Percentiles rank a stretch among this genome's conserved stretches.
Evolutionary conservation across 1,140 invertebrate species (phyloP).

Genomic region (Hyposmocoma kahamanoa): DNA sequence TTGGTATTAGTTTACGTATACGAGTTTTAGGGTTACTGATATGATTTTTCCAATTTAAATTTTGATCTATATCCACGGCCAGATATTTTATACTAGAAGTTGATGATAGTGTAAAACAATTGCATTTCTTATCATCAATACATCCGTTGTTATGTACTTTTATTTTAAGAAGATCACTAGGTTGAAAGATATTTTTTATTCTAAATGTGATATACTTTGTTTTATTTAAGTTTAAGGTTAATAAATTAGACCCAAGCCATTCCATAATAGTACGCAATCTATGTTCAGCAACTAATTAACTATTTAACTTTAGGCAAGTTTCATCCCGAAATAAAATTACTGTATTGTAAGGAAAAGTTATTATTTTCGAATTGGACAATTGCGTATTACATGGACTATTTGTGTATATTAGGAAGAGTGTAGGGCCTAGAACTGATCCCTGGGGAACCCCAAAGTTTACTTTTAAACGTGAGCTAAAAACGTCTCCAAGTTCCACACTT

Average conservation of each 20-base stretch:
- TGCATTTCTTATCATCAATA: not conserved
- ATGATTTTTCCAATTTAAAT: constrained; percentile 1
- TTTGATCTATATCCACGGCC: constrained; percentile 5
- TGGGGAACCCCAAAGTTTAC: constrained; percentile 8
- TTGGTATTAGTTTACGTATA: constrained; percentile 4
- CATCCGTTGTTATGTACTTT: constrained; percentile 5
- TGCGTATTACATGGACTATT: constrained; percentile 10
- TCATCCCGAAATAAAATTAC: constrained; percentile 7
- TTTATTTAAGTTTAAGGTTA: constrained; percentile 8
- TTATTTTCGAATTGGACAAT: not conserved
- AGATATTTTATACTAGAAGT: constrained; percentile 4
- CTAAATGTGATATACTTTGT: constrained; percentile 9
- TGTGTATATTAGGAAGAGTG: constrained; percentile 18
- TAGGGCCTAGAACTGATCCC: constrained; percentile 14
- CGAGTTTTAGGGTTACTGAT: not conserved
- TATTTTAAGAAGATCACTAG: not conserved
- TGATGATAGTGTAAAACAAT: not conserved
- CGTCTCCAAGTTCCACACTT: not conserved
- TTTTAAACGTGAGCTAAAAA: not conserved
- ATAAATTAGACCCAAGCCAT: constrained; percentile 3
- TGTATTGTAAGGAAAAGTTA: constrained; percentile 7
- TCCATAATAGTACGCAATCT: not conserved
- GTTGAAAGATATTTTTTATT: not conserved
- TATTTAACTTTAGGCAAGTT: not conserved
- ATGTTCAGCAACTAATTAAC: not conserved